A percentile compares a stretch with the other conserved stretches of the same genome.
Evolutionary conservation across 2,797 vertebrate species (phyloP).

Genomic region (Semotilus atromaculatus): DNA sequence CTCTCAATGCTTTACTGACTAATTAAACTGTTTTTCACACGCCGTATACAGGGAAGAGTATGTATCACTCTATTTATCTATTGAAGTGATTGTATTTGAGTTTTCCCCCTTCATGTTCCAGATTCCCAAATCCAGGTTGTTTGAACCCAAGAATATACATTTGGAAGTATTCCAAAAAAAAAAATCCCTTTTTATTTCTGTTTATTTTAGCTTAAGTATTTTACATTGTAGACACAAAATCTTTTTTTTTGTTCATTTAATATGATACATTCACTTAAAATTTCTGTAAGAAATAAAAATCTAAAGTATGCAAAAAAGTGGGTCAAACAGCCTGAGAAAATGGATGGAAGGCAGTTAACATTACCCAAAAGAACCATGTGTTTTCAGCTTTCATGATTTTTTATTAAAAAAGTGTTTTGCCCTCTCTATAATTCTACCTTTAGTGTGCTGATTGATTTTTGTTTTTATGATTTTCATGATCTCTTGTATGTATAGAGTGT

Average conservation of each 20-base stretch:
- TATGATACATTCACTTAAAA: neutral
- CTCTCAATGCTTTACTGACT: constrained; percentile 70
- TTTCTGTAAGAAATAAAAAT: neutral
- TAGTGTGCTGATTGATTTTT: constrained; percentile 19
- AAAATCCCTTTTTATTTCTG: neutral
- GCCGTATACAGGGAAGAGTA: constrained; percentile 83
- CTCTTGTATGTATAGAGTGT: constrained; percentile 9
- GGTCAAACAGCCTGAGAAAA: constrained; percentile 70
- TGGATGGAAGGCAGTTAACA: constrained; percentile 13
- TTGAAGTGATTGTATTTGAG: constrained; percentile 74
- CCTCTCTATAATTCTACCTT: neutral
- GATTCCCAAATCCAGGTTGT: constrained; percentile 69
- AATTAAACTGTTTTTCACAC: constrained; percentile 81
- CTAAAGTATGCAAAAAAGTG: constrained; percentile 61
- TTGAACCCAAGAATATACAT: constrained; percentile 32
- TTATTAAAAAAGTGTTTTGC: neutral
- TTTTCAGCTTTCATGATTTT: constrained; percentile 26
- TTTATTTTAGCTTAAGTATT: neutral
- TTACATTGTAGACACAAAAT: neutral
- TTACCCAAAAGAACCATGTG: constrained; percentile 17
- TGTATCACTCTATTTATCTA: constrained; percentile 80
- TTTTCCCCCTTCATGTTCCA: constrained; percentile 65
- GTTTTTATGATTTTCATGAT: neutral
- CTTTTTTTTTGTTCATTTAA: neutral
- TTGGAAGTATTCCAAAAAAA: neutral